Evolutionary conservation across 2,888 invertebrate species (phyloP).

Genomic region (Aethes cnicana): DNA sequence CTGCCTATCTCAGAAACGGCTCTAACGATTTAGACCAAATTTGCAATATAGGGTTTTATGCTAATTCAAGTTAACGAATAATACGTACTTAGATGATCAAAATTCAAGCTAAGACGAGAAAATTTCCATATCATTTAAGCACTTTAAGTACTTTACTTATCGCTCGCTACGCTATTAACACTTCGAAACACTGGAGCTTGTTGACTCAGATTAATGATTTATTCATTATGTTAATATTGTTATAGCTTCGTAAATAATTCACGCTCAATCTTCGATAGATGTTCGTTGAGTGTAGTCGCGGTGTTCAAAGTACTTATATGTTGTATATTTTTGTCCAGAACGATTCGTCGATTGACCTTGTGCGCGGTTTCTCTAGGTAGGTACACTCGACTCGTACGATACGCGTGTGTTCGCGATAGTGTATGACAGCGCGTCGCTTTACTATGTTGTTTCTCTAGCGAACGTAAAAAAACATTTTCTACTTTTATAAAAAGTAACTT

Average conservation of each 20-base stretch:
- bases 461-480: slow-evolving; percentile 31
- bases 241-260: slow-evolving; percentile 38
- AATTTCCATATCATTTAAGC: too few species aligned
- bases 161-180: background rate
- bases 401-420: slow-evolving; percentile 57
- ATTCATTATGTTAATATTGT: slow-evolving; percentile 59
- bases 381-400: slow-evolving; percentile 40
- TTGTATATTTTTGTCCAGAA: slow-evolving; percentile 21
- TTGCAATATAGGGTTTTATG: too few species aligned
- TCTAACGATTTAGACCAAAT: too few species aligned
- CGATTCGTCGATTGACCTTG: slow-evolving; percentile 28
- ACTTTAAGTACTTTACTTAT: background rate
- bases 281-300: slow-evolving; percentile 46
- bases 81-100: too few species aligned
- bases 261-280: slow-evolving; percentile 49
- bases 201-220: slow-evolving; percentile 37
- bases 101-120: too few species aligned
- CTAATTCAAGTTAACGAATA: too few species aligned
- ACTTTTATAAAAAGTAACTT: too few species aligned
- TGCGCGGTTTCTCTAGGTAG: slow-evolving; percentile 37
- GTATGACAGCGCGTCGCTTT: slow-evolving; percentile 53
- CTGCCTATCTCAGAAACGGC: too few species aligned
- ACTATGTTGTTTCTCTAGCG: slow-evolving; percentile 50
- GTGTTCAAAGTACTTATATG: background rate
- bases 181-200: slow-evolving; percentile 4